phyloP scores from a whole-genome alignment of 30 jellyfish, hydroid and myxozoan genomes.

The Turritopsis rubra region DNA sequence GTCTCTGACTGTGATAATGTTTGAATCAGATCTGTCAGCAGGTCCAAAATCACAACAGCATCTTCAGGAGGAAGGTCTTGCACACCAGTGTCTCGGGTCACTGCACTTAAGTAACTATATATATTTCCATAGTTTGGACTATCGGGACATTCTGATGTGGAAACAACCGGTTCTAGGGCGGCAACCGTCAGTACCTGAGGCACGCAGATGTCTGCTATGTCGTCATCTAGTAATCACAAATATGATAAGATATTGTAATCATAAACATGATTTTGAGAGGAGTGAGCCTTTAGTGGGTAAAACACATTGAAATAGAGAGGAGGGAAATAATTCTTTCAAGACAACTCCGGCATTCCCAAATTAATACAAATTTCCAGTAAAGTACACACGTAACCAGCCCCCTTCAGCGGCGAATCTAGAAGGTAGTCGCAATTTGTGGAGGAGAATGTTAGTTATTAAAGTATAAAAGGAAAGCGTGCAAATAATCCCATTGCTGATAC shows the following conservation, averaged over 20 bases:
- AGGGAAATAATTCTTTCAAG: no score
- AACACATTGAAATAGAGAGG: background rate
- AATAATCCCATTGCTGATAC: no score
- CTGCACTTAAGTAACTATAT: constrained; percentile 44
- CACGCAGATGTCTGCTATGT: constrained; percentile 49
- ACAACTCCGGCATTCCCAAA: no score
- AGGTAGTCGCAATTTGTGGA: no score
- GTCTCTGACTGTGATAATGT: constrained; percentile 48
- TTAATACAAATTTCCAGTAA: no score
- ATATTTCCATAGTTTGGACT: constrained; percentile 44
- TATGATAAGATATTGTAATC: no score
- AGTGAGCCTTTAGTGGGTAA: background rate
- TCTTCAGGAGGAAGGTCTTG: constrained; percentile 58
- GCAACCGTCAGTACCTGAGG: constrained; percentile 83
- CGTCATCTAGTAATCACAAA: constrained; percentile 26
- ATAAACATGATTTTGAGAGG: background rate
- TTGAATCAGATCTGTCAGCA: constrained; percentile 44
- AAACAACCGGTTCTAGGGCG: constrained; percentile 41
- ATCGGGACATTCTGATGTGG: background rate
- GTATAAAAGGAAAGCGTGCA: no score
- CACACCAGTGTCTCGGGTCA: constrained; percentile 43
- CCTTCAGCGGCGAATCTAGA: no score
- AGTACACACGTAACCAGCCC: no score
- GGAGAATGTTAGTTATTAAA: no score
- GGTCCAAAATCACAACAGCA: constrained; percentile 46